phyloP scores from a whole-genome alignment of 2,888 invertebrate species.

The Cremastobaeus sp. region DNA sequence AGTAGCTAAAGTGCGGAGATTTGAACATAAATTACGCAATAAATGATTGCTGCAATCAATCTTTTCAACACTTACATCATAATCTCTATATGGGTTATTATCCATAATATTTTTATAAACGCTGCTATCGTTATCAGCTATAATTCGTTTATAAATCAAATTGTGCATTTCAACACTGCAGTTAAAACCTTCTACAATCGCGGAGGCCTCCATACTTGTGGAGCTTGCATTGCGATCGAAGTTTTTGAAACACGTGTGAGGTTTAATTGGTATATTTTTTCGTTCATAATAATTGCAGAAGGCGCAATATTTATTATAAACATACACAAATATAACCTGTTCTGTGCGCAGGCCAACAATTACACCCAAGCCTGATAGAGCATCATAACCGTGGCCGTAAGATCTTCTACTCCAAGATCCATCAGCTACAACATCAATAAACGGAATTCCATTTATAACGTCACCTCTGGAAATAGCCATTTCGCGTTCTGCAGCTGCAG shows the following conservation, averaged over 20 bases:
- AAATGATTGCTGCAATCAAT: constrained; percentile 3
- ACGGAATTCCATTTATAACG: not conserved
- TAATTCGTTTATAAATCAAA: not conserved
- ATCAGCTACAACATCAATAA: not conserved
- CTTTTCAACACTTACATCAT: not conserved
- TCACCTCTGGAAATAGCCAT: not conserved
- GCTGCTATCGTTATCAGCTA: not conserved
- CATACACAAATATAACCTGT: not conserved
- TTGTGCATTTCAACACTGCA: not conserved
- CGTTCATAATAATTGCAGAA: constrained; percentile 3
- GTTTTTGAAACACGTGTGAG: not conserved
- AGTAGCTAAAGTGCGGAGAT: not conserved
- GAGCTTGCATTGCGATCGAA: constrained; percentile 3
- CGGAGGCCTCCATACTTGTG: not conserved
- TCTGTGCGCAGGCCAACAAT: not conserved
- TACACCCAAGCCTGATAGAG: not conserved
- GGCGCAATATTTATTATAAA: not conserved
- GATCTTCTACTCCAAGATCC: not conserved
- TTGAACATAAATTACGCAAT: not conserved
- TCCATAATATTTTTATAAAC: not conserved
- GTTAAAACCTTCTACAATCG: not conserved
- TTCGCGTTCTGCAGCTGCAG: not conserved
- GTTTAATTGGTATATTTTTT: not conserved
- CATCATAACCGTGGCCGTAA: constrained; percentile 1
- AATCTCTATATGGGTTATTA: not conserved